A percentile compares a stretch with the other conserved stretches of the same genome.
phyloP scores from a whole-genome alignment of 2,888 invertebrate genomes.

The Spisula solida region DNA sequence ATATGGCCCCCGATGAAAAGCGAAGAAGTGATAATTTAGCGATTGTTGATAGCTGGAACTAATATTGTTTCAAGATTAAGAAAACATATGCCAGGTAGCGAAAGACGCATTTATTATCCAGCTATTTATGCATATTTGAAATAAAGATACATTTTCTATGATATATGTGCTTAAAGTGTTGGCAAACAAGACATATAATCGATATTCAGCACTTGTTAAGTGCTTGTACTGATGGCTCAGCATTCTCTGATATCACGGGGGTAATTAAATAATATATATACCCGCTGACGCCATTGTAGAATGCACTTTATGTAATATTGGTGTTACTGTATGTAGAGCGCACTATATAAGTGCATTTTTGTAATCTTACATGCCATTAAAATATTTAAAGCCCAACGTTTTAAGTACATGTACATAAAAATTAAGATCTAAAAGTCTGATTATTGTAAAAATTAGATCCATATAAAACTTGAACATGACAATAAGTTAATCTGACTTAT shows the following conservation, averaged over 20 bases:
- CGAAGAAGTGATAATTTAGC: slow-evolving; percentile 59
- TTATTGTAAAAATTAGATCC: no score
- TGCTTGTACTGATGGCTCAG: neutral
- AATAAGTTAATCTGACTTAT: no score
- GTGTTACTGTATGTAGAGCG: no score
- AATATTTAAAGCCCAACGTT: no score
- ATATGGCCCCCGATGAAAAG: slow-evolving; percentile 52
- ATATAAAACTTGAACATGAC: no score
- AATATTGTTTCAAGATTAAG: slow-evolving; percentile 62
- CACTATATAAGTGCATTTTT: no score
- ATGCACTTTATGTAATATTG: no score
- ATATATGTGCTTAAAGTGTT: neutral
- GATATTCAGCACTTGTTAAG: slow-evolving; percentile 25
- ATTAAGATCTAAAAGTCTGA: no score
- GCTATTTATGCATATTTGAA: slow-evolving; percentile 37
- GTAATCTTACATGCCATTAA: no score
- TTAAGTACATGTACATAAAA: no score
- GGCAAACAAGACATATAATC: neutral
- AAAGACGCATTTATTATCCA: slow-evolving; percentile 66
- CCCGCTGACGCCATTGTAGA: no score
- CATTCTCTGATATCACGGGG: neutral
- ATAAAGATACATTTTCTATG: slow-evolving; percentile 42
- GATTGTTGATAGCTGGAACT: slow-evolving; percentile 67
- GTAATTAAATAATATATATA: neutral
- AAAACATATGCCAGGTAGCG: slow-evolving; percentile 63